Base-by-base conservation (phyloP, 2,797 vertebrate genomes). In the Sebastiscus tertius region DNA sequence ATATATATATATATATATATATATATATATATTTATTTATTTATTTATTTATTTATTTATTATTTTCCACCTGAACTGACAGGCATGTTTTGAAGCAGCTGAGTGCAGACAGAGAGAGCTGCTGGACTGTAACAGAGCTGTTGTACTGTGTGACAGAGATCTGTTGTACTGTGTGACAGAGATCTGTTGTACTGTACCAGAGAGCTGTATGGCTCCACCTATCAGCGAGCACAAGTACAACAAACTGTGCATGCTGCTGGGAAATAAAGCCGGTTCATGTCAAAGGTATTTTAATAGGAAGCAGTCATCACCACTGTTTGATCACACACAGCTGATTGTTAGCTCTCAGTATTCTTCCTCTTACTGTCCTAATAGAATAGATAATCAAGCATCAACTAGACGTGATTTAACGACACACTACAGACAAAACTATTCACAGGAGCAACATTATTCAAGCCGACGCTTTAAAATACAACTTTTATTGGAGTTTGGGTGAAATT, bases 191-290 rank as follows among this genome's bases (percentile, higher is more conserved):
- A n/a, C n/a, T n/a, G n/a, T n/a, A n/a, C n/a, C n/a, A 39, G 39
- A n/a, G 39, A 20, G 31, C 20, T 10, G 6, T 2, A 8, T 26
- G 24, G n/a, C 83, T 22, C 86, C 81, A 52, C 80, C 82, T 71
- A 42, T 4, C 1, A 84, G 54, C 6, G 16, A 64, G 11, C 6
- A 22, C 31, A 9, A 5, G 52, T 49, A 65, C 55, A 66, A 39
- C 14, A 64, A 4, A 2, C 7, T 10, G 10, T 2, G 12, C 52
- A 10, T 27, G 68, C 74, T 63, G 56, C 34, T 29, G 74, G 58
- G 24, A 85, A 64, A 65, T 59, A 1, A 46, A 39, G 49, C n/a
- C 14, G 2, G 33, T 36, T 77, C 26, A 26, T 26, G 26, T 26
- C 26, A n/a, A 31, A 33, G 46, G 31, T 49, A 77, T 79, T 75